phyloP scores from a whole-genome alignment of 2,888 invertebrate species.

The Marronus borbonicus region DNA sequence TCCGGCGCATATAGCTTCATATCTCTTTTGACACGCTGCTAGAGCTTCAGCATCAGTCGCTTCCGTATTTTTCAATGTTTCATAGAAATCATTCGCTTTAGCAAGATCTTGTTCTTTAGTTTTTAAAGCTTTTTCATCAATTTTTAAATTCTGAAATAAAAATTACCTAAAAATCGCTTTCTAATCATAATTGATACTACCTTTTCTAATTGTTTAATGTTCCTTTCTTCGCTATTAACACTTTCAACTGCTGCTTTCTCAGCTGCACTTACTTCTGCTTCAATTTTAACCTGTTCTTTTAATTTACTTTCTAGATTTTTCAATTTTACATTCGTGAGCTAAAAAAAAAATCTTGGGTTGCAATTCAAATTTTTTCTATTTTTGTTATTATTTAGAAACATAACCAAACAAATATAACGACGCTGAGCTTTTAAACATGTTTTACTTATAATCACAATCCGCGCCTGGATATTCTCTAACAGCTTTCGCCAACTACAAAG shows the following conservation, averaged over 20 bases:
- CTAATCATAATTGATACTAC: constrained; percentile 48
- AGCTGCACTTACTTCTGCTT: constrained; percentile 78
- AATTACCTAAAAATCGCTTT: neutral
- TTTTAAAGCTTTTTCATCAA: constrained; percentile 78
- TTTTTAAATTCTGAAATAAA: constrained; percentile 71
- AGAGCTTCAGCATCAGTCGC: constrained; percentile 79
- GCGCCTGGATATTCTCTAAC: too few species aligned
- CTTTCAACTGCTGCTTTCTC: constrained; percentile 78
- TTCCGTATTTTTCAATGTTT: constrained; percentile 79
- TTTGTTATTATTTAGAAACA: neutral
- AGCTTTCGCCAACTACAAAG: too few species aligned
- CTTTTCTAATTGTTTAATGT: constrained; percentile 78
- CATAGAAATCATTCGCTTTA: constrained; percentile 77
- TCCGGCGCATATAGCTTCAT: constrained; percentile 89
- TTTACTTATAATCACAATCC: too few species aligned
- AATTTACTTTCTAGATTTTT: constrained; percentile 77
- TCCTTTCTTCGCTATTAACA: constrained; percentile 79
- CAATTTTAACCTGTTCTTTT: constrained; percentile 77
- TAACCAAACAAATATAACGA: too few species aligned
- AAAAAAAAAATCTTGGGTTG: constrained; percentile 49
- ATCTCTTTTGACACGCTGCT: constrained; percentile 82
- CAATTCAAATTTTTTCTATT: neutral
- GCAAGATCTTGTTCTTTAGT: constrained; percentile 76
- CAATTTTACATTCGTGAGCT: constrained; percentile 80
- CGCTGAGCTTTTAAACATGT: too few species aligned